Conservation (phyloP, 53 echinoderm and acorn worm genomes). For the Pentamera pediparva region DNA sequence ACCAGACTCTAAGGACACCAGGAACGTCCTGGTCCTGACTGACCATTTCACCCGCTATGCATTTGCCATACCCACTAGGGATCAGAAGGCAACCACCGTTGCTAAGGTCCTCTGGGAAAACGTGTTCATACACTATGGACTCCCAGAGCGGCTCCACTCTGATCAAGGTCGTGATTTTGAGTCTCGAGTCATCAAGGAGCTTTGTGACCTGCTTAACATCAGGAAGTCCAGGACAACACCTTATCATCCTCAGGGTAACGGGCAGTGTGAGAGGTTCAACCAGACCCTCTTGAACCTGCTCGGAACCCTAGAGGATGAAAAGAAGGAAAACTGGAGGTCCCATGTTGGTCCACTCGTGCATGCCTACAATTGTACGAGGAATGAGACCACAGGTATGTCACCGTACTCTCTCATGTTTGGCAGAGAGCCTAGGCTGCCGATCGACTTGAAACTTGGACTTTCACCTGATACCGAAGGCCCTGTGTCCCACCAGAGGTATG, state of each 20-base stretch:
- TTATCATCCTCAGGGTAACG: slow-evolving; percentile 48
- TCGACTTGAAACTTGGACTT: slow-evolving; percentile 23
- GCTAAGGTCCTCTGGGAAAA: slow-evolving; percentile 41
- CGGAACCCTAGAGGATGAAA: slow-evolving; percentile 44
- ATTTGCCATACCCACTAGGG: slow-evolving; percentile 44
- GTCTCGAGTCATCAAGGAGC: slow-evolving; percentile 39
- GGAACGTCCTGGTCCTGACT: not conserved
- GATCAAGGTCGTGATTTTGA: slow-evolving; percentile 49
- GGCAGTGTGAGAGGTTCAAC: slow-evolving; percentile 59
- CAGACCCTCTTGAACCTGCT: slow-evolving; percentile 44
- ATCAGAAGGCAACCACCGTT: slow-evolving; percentile 53
- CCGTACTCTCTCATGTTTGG: slow-evolving; percentile 50
- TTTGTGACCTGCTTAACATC: slow-evolving; percentile 21
- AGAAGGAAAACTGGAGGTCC: slow-evolving; percentile 45
- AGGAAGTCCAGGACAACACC: slow-evolving; percentile 39
- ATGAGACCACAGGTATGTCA: slow-evolving; percentile 20
- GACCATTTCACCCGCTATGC: slow-evolving; percentile 22
- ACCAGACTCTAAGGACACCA: not conserved
- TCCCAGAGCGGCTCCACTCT: slow-evolving; percentile 35
- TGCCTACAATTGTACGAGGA: slow-evolving; percentile 40
- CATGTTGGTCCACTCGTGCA: slow-evolving; percentile 57
- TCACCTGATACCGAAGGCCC: too few species aligned
- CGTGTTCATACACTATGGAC: slow-evolving; percentile 25
- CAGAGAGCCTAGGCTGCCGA: slow-evolving; percentile 31
- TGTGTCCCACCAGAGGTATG: too few species aligned